These are phyloP conservation scores for Mionectes olivaceus DNA, from an alignment of 2,797 vertebrate species.

Conservation along the genomic window DNA sequence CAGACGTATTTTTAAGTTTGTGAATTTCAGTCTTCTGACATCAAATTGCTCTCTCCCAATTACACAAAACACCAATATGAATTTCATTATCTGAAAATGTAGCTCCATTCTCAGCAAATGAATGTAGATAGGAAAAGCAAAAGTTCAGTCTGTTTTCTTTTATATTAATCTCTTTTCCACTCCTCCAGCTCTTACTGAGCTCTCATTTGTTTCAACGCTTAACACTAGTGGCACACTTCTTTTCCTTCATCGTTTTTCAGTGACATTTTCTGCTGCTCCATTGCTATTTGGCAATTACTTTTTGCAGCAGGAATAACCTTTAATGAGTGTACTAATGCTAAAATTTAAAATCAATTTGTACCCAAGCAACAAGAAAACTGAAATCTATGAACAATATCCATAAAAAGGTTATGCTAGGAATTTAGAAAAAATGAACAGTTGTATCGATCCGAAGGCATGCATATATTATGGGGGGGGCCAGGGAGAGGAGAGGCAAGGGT, in stretches of 20 bases:
- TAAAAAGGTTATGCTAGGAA: neutral
- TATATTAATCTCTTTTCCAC: neutral
- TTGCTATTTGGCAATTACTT: neutral
- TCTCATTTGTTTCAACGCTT: neutral
- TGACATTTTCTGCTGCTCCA: neutral
- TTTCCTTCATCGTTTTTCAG: neutral
- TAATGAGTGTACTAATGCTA: neutral
- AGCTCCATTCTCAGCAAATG: neutral
- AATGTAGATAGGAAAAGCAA: fast-evolving
- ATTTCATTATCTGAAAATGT: neutral
- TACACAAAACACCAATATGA: neutral
- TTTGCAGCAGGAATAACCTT: neutral
- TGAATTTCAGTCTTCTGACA: neutral
- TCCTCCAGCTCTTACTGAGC: neutral
- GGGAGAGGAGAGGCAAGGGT: neutral
- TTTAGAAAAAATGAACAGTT: neutral
- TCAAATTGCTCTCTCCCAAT: neutral
- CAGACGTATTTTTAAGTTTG: neutral
- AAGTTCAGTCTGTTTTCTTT: neutral
- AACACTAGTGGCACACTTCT: neutral
- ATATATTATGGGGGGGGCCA: too few relatives aligned
- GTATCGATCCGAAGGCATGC: neutral
- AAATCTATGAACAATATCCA: neutral
- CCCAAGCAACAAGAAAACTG: neutral
- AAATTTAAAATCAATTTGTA: neutral